These are phyloP conservation scores for Charanyca ferruginea DNA, from an alignment of 2,888 invertebrate species.

Conservation along the genomic window DNA sequence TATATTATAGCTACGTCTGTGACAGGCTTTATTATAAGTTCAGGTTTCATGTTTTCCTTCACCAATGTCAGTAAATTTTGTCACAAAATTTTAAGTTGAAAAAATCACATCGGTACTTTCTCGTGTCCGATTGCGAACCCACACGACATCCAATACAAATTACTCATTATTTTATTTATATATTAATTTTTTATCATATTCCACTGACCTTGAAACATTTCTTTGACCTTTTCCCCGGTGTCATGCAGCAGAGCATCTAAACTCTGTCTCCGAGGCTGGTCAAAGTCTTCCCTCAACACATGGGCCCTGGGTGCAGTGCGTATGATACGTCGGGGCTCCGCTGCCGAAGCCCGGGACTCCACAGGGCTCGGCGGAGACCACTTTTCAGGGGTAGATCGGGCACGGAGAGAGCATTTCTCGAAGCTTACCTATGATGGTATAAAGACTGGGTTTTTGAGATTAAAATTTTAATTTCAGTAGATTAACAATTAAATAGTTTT, in stretches of 20 bases:
- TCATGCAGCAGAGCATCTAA: conserved; percentile 94
- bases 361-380: conserved; percentile 80
- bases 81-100: too few relatives aligned
- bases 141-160: too few relatives aligned
- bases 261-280: conserved; percentile 92
- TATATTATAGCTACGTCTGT: too few relatives aligned
- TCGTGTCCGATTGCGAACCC: too few relatives aligned
- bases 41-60: too few relatives aligned
- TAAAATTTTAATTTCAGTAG: not conserved
- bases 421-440: conserved; percentile 85
- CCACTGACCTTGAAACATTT: conserved; percentile 94
- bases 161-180: too few relatives aligned
- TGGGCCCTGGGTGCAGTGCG: conserved; percentile 63
- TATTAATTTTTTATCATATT: too few relatives aligned
- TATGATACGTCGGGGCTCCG: conserved; percentile 82
- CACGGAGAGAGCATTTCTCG: conserved; percentile 89
- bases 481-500: too few relatives aligned
- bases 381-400: conserved; percentile 82
- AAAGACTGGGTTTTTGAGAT: not conserved
- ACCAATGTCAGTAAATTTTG: too few relatives aligned
- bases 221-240: conserved; percentile 95
- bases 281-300: conserved; percentile 62
- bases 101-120: too few relatives aligned
- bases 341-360: conserved; percentile 80
- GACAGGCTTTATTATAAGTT: too few relatives aligned